These are phyloP conservation scores for Notodonta ziczac DNA, from an alignment of 2,888 invertebrate genomes.

Conservation along the genomic window DNA sequence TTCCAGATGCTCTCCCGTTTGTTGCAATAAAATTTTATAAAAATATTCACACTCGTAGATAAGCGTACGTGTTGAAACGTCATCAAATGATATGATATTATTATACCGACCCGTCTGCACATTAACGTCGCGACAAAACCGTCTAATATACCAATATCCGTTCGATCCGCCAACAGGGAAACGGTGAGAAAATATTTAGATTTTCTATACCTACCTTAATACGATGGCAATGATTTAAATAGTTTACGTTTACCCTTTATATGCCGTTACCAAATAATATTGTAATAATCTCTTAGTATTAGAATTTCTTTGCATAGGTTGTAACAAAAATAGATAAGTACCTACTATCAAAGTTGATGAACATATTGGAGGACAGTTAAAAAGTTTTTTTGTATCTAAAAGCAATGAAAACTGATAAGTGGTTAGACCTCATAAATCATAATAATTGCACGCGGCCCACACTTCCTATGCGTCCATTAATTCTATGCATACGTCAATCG, in stretches of 20 bases:
- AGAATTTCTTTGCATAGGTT: too few relatives aligned
- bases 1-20: background rate
- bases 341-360: too few relatives aligned
- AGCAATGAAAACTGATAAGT: too few relatives aligned
- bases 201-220: slow-evolving; percentile 18
- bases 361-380: too few relatives aligned
- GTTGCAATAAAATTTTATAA: too few relatives aligned
- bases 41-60: background rate
- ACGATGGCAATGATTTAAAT: background rate
- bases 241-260: background rate
- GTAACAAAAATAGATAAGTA: too few relatives aligned
- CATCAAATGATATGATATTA: slow-evolving; percentile 28
- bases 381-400: too few relatives aligned
- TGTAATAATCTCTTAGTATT: too few relatives aligned
- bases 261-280: too few relatives aligned
- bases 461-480: slow-evolving; percentile 14
- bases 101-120: slow-evolving; percentile 33
- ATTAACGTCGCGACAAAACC: slow-evolving; percentile 46
- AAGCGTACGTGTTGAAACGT: slow-evolving; percentile 9
- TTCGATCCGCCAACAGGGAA: slow-evolving; percentile 47
- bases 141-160: slow-evolving; percentile 56
- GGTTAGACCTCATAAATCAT: slow-evolving; percentile 17
- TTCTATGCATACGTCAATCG: slow-evolving; percentile 10
- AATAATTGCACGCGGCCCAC: slow-evolving; percentile 8
- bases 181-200: slow-evolving; percentile 37